A percentile compares a stretch with the other conserved stretches of the same genome.
Evolutionary conservation across 2,113 vertebrate genomes (phyloP).

Genomic region (Bubo blakistoni): DNA sequence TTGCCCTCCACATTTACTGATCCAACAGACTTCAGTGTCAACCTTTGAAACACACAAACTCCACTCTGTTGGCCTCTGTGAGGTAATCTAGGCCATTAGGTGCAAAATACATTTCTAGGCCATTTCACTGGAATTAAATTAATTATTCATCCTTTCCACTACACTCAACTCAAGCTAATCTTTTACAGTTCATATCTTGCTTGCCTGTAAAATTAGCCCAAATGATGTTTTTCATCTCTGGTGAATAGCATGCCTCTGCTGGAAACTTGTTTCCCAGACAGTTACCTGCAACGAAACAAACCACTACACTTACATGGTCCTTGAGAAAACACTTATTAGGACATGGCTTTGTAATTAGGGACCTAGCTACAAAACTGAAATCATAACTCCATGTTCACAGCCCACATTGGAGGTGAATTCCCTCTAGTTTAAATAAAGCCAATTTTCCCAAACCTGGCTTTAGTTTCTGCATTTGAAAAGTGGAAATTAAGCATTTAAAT

Average conservation of each 20-base stretch:
- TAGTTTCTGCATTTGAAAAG: neutral
- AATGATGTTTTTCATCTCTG: neutral
- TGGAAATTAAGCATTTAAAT: neutral
- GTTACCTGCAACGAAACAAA: neutral
- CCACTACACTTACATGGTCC: neutral
- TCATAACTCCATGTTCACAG: neutral
- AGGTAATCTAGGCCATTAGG: neutral
- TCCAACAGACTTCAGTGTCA: neutral
- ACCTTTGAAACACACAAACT: neutral
- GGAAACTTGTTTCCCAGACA: neutral
- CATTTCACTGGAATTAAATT: neutral
- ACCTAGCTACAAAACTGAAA: neutral
- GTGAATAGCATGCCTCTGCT: neutral
- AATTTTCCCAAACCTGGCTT: neutral
- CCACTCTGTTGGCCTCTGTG: neutral
- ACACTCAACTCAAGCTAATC: neutral
- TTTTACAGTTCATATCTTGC: neutral
- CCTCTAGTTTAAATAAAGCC: neutral
- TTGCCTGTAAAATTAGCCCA: neutral
- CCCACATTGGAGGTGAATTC: neutral
- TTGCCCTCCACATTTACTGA: neutral
- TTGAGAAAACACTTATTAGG: neutral
- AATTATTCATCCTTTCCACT: constrained; percentile 6
- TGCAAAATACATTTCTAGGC: neutral
- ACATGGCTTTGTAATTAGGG: neutral